Evolutionary conservation across 2,797 vertebrate species (phyloP).

Genomic region (Hipposideros larvatus): DNA sequence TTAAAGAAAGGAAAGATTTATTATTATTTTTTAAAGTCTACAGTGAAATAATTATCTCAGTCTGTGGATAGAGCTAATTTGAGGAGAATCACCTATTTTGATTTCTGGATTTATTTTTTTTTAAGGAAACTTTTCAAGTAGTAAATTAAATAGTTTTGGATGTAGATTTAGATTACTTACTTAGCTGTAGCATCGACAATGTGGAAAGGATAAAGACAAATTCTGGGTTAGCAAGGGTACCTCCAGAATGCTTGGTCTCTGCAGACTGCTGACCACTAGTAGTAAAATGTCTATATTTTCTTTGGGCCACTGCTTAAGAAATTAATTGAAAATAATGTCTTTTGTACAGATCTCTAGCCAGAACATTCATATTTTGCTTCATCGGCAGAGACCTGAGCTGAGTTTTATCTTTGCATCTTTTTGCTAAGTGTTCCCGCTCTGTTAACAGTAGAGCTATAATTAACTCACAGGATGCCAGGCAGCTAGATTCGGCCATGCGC

Average conservation of each 20-base stretch:
- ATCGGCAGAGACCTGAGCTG: slow-evolving; percentile 81
- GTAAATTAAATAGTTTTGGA: slow-evolving; percentile 44
- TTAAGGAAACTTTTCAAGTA: slow-evolving; percentile 49
- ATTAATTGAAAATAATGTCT: slow-evolving; percentile 9
- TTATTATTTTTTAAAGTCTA: not conserved
- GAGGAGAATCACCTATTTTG: slow-evolving; percentile 60
- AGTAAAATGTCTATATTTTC: not conserved
- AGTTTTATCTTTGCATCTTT: slow-evolving; percentile 83
- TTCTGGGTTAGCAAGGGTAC: not conserved
- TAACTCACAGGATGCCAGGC: slow-evolving; percentile 91
- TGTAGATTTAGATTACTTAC: not conserved
- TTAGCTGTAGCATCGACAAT: not conserved
- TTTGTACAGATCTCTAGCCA: slow-evolving; percentile 38
- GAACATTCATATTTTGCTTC: slow-evolving; percentile 73
- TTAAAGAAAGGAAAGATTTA: slow-evolving; percentile 27
- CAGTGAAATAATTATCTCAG: slow-evolving; percentile 54
- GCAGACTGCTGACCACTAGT: not conserved
- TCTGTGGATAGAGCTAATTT: slow-evolving; percentile 55
- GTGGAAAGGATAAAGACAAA: not conserved
- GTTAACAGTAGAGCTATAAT: slow-evolving; percentile 90
- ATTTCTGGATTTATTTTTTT: slow-evolving; percentile 55
- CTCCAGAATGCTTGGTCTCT: not conserved
- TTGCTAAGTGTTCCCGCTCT: slow-evolving; percentile 84
- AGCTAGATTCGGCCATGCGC: slow-evolving; percentile 89
- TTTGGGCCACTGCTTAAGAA: slow-evolving; percentile 40